Percentiles rank a stretch among this genome's conserved stretches.
These are phyloP conservation scores for Potorous gilbertii DNA, from an alignment of 2,797 vertebrate genomes.

Conservation along the genomic window DNA sequence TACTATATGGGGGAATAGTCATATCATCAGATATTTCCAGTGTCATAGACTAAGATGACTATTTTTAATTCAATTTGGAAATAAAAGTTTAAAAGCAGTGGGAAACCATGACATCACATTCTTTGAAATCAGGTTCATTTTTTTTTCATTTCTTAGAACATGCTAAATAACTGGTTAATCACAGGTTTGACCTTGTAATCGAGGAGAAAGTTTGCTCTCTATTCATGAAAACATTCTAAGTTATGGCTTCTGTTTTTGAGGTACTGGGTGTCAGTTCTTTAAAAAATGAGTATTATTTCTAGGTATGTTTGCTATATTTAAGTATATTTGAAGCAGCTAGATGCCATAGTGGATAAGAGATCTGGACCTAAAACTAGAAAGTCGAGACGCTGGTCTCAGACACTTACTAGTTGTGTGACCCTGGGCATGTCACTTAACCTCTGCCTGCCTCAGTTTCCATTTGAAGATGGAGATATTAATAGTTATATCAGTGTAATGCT, in stretches of 20 bases:
- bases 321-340: neutral
- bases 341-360: neutral
- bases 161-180: neutral
- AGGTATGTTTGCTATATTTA: neutral
- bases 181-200: neutral
- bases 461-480: neutral
- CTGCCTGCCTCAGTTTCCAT: neutral
- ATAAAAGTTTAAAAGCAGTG: constrained; percentile 4
- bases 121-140: neutral
- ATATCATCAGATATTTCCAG: neutral
- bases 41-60: neutral
- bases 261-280: neutral
- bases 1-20: neutral
- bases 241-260: neutral
- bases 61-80: neutral
- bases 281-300: neutral
- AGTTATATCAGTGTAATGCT: neutral
- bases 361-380: neutral
- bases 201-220: neutral
- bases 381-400: neutral
- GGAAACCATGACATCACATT: constrained; percentile 15
- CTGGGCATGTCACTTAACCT: neutral
- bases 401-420: neutral
- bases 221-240: neutral
- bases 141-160: constrained; percentile 13